Percentiles rank a stretch among this genome's conserved stretches.
These are phyloP conservation scores for Salminus brasiliensis DNA, from an alignment of 2,113 vertebrate genomes.

Conservation along the genomic window DNA sequence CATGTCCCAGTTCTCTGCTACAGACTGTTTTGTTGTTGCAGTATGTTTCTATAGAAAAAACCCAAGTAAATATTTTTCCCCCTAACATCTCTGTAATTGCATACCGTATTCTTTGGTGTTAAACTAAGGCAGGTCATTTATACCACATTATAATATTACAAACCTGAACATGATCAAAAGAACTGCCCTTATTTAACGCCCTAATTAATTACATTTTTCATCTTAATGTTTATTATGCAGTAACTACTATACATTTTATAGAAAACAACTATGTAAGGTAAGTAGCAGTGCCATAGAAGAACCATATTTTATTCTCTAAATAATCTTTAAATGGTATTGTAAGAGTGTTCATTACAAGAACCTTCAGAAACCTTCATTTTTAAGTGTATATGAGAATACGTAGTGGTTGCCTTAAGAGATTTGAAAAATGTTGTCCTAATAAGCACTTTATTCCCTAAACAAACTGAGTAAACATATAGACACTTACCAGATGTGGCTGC, in stretches of 20 bases:
- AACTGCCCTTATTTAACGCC: neutral
- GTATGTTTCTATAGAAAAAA: neutral
- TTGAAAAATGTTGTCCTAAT: neutral
- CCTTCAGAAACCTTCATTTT: no score
- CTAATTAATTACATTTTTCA: neutral
- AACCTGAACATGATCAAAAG: neutral
- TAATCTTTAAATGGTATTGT: no score
- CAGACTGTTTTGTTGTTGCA: neutral
- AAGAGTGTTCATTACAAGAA: no score
- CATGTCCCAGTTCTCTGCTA: neutral
- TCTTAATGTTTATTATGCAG: neutral
- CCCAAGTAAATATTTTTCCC: no score
- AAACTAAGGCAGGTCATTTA: neutral
- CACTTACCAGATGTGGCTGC: slow-evolving; percentile 45
- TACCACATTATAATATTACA: neutral
- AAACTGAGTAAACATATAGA: neutral
- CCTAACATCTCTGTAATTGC: neutral
- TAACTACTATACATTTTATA: neutral
- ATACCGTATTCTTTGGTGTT: neutral
- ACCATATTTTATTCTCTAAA: no score
- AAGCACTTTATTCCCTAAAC: neutral
- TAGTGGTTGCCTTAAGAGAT: no score
- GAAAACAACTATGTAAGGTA: neutral
- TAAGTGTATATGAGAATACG: no score
- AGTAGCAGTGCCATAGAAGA: neutral